Percentiles rank a stretch among this genome's conserved stretches.
Conservation (phyloP, 2,113 vertebrate genomes). For the Eulemur macaco region DNA sequence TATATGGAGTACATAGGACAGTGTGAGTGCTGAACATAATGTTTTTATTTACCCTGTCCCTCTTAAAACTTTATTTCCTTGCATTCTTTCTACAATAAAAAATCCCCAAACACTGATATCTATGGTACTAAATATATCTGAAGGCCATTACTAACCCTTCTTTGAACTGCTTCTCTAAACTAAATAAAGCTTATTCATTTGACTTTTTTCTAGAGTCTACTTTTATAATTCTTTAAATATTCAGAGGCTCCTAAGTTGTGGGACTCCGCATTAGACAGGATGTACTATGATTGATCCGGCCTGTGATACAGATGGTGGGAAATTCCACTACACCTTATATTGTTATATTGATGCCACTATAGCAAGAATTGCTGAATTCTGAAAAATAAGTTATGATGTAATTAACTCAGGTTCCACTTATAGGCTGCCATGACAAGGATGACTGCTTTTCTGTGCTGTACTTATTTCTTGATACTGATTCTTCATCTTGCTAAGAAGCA, state of each 20-base stretch:
- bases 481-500: slow-evolving; percentile 20
- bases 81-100: not conserved
- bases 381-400: not conserved
- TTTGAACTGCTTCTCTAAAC: slow-evolving; percentile 20
- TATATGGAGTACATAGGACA: not conserved
- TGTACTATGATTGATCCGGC: not conserved
- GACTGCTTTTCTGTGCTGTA: not conserved
- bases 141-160: not conserved
- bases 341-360: not conserved
- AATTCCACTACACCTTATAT: not conserved
- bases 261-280: not conserved
- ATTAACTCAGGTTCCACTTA: not conserved
- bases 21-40: not conserved
- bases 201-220: slow-evolving; percentile 33
- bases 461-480: slow-evolving; percentile 30
- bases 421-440: not conserved
- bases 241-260: not conserved
- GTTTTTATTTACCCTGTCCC: not conserved
- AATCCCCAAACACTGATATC: not conserved
- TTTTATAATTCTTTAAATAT: slow-evolving; percentile 26
- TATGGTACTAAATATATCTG: not conserved
- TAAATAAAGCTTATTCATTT: not conserved
- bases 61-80: slow-evolving; percentile 15
- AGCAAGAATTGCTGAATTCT: slow-evolving; percentile 20
- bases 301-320: not conserved